Base-by-base conservation (phyloP, 1,140 invertebrate genomes). In the Doryteuthis pealeii region DNA sequence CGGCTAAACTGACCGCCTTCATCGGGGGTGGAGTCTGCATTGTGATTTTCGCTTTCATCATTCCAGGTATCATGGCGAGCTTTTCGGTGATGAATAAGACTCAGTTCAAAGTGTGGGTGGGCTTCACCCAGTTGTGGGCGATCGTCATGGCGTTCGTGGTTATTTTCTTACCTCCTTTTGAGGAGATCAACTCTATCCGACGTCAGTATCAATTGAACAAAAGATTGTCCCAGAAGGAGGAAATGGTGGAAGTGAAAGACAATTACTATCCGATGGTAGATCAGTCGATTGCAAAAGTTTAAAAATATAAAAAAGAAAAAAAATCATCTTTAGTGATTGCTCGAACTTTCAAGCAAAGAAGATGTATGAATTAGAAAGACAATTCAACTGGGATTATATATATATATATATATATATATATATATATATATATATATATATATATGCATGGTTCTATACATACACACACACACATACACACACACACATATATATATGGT, bases 81-180 rank as follows among this genome's bases (percentile, higher is more conserved):
- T 83, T 84, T 73, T 78, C 82, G 0, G 12, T 1, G 33, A 84
- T 86, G 83, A 79, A 82, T 72, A 72, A 81, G 28, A 76, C 72
- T 0, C 81, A 82, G 71, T 87, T 87, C 71, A 79, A 78, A 30
- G 81, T 82, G 49, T 87, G 86, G 86, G 79, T 87, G 12, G 77
- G 79, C 62, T 84, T 85, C 74, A 84, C 82, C 4, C 85, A 86
- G 74, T 75, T 75, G 1, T 86, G 84, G 82, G 83, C 83, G 30
- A 77, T 85, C 31, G 72, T 84, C 33, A 85, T 85, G 83, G 83
- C 83, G 1, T 70, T 84, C 45, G 80, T 86, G 26, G 83, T 86
- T 26, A 82, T 86, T 30, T 71, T 86, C 15, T 80, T 83, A 22
- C 85, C 85, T 5, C 84, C 83, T 14, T 70, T 79, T 15, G 83